Percentiles rank a stretch among this genome's conserved stretches.
Evolutionary conservation across 2,113 vertebrate species (phyloP).

Genomic region (Sorex araneus): DNA sequence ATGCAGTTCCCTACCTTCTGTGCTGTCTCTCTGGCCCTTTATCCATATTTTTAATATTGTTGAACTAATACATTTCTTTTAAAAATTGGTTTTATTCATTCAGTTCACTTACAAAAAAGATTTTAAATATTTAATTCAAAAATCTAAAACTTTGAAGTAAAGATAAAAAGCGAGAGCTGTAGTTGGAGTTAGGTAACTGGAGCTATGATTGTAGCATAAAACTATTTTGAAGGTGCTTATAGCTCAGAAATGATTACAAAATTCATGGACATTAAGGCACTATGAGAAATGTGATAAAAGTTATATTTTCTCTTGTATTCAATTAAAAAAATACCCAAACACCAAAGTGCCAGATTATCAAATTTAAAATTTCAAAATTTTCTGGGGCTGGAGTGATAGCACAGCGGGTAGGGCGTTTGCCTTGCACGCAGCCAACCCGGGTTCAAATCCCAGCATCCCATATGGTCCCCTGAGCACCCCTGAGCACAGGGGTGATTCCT

Average conservation of each 20-base stretch:
- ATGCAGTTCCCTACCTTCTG: too few relatives aligned
- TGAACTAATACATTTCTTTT: slow-evolving; percentile 29
- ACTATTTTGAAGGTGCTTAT: neutral
- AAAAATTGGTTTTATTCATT: neutral
- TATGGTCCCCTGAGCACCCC: too few relatives aligned
- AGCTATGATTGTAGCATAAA: neutral
- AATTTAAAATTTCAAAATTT: neutral
- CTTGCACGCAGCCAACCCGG: too few relatives aligned
- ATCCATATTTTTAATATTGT: neutral
- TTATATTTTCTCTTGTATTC: neutral
- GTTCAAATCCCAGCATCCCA: too few relatives aligned
- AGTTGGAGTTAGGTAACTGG: neutral
- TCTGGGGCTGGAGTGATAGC: too few relatives aligned
- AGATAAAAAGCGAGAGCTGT: neutral
- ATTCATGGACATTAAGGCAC: neutral
- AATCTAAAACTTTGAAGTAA: slow-evolving; percentile 13
- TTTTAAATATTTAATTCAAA: slow-evolving; percentile 23
- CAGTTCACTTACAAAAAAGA: neutral
- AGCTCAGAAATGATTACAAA: neutral
- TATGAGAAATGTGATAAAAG: neutral
- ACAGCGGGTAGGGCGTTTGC: too few relatives aligned
- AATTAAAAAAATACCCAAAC: neutral
- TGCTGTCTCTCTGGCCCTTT: too few relatives aligned
- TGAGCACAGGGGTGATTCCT: too few relatives aligned
- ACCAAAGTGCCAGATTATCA: neutral